phyloP scores from a whole-genome alignment of 2,888 invertebrate genomes.

The Thysanoteuthis rhombus region DNA sequence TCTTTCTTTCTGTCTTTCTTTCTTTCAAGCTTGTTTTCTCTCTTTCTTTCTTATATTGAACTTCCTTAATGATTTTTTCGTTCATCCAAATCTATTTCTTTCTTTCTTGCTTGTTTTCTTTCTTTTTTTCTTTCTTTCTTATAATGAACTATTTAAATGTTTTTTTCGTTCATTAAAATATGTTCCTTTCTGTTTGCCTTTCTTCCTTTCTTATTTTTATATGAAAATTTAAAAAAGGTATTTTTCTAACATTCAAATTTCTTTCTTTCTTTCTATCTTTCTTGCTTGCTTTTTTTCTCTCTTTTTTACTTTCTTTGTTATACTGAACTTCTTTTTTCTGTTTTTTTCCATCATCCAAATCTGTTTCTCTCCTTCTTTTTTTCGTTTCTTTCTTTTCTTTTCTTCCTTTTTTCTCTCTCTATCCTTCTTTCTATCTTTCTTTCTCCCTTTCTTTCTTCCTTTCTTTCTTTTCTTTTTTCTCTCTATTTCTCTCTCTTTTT shows the following conservation, averaged over 20 bases:
- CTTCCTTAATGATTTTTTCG: neutral
- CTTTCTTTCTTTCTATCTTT: no score
- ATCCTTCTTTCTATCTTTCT: neutral
- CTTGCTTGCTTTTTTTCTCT: no score
- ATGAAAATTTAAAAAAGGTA: no score
- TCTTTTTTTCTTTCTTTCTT: no score
- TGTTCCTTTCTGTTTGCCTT: neutral
- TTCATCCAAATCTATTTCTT: neutral
- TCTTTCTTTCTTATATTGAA: neutral
- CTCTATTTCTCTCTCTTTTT: neutral
- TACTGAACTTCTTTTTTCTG: neutral
- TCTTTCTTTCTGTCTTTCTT: no score
- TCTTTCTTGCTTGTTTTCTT: neutral
- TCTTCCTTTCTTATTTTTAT: neutral
- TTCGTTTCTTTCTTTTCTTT: neutral
- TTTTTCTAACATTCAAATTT: no score
- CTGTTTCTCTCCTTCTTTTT: neutral
- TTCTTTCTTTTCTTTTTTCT: neutral
- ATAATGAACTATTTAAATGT: neutral
- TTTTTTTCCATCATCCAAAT: neutral
- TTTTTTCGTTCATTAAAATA: neutral
- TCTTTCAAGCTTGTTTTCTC: no score
- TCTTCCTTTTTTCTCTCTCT: neutral
- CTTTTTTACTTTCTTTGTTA: no score
- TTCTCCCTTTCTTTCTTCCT: neutral